Evolutionary conservation across 2,888 invertebrate species (phyloP).

Genomic region (Tromatobia lineatoria): DNA sequence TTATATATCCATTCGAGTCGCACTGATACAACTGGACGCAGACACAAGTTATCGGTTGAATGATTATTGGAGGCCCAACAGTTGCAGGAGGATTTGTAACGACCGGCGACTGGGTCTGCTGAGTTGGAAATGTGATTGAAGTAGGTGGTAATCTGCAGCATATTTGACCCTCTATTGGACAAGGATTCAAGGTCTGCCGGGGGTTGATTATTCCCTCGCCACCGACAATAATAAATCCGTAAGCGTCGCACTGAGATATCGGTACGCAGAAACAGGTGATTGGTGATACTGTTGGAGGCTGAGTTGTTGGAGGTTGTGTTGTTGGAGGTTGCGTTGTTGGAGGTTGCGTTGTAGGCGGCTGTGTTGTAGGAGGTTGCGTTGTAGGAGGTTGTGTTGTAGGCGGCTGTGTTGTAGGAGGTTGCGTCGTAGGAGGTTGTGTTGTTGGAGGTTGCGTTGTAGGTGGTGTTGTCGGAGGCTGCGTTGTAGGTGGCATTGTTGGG

Average conservation of each 20-base stretch:
- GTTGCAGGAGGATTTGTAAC: not conserved
- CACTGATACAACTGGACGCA: constrained; percentile 74
- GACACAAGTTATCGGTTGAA: constrained; percentile 64
- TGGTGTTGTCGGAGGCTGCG: constrained; percentile 30
- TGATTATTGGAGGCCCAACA: constrained; percentile 53
- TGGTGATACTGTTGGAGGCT: constrained; percentile 49
- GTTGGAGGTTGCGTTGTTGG: constrained; percentile 38
- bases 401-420: constrained; percentile 34
- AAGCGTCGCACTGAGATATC: constrained; percentile 74
- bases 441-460: constrained; percentile 23
- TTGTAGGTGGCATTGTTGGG: constrained; percentile 31
- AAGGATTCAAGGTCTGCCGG: constrained; percentile 70
- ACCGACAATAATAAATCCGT: constrained; percentile 71
- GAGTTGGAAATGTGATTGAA: constrained; percentile 44
- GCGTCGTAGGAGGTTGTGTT: constrained; percentile 38
- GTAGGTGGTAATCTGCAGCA: constrained; percentile 75
- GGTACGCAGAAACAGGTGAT: constrained; percentile 78
- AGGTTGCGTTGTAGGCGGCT: constrained; percentile 17
- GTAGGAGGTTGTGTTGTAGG: constrained; percentile 40
- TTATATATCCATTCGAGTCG: constrained; percentile 68
- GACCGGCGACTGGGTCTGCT: constrained; percentile 42
- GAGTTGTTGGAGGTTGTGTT: constrained; percentile 41
- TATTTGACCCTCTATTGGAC: constrained; percentile 71
- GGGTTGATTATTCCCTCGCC: constrained; percentile 78
- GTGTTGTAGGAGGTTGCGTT: constrained; percentile 46